phyloP scores from a whole-genome alignment of 2,113 vertebrate genomes.

The Corydoras maculifer region DNA sequence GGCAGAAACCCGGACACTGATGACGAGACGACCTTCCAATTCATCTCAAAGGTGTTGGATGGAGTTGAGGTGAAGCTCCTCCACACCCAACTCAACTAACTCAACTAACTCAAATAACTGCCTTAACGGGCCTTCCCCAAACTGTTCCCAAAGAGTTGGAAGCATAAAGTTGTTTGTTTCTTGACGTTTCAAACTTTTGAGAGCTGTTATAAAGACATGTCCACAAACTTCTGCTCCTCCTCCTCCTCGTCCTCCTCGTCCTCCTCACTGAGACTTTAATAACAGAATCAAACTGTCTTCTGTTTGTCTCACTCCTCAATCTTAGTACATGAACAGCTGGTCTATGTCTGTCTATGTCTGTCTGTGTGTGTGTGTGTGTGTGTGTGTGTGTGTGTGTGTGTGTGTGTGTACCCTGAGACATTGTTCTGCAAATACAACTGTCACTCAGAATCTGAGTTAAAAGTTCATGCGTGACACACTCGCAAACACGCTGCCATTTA shows the following conservation, averaged over 20 bases:
- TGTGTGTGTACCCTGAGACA: slow-evolving; percentile 1
- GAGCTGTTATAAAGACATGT: no score
- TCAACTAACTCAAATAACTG: no score
- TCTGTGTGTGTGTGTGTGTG: slow-evolving; percentile 21
- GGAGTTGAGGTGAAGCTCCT: no score
- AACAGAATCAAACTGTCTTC: neutral
- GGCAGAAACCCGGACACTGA: no score
- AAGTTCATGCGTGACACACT: slow-evolving; percentile 12
- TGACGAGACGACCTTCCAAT: no score
- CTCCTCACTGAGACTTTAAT: neutral
- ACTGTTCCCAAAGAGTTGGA: no score
- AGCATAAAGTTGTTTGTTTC: no score
- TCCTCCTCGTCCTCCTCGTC: no score
- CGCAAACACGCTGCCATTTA: slow-evolving; percentile 11
- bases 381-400: slow-evolving; percentile 1
- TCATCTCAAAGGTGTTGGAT: no score
- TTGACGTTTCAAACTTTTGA: no score
- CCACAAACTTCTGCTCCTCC: neutral
- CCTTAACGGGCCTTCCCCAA: no score
- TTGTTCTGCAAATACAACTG: slow-evolving; percentile 35
- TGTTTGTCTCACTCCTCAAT: neutral
- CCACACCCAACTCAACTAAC: no score
- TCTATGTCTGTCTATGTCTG: neutral
- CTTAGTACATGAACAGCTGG: neutral
- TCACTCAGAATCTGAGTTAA: slow-evolving; percentile 49